Conservation (phyloP, 2,113 vertebrate genomes). For the Gavialis gangeticus region DNA sequence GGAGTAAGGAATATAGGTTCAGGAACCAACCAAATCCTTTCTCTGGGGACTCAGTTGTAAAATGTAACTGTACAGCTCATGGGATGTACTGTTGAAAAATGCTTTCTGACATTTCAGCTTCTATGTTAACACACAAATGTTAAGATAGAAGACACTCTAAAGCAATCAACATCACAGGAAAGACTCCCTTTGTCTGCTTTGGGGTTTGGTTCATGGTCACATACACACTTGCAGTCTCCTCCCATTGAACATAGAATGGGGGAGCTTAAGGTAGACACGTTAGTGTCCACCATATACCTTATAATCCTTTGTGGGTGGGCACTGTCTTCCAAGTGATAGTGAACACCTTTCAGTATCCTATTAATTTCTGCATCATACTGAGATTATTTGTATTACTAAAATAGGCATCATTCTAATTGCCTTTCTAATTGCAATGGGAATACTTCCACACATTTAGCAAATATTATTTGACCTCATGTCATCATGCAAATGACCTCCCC, state of each 20-base stretch:
- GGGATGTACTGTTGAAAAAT: background rate
- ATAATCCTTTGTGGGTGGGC: background rate
- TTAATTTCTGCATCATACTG: background rate
- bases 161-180: background rate
- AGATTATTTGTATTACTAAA: background rate
- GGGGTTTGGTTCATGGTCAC: background rate
- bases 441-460: rapidly evolving
- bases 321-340: background rate
- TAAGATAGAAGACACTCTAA: background rate
- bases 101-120: background rate
- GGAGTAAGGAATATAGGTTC: background rate
- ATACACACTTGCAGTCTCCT: background rate
- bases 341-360: background rate
- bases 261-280: background rate
- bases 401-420: background rate
- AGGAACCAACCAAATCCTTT: background rate
- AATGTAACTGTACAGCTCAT: background rate
- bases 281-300: background rate
- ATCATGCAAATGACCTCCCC: too few species aligned
- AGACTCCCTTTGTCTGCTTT: background rate
- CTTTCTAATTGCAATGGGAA: background rate
- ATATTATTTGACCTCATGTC: background rate
- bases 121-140: rapidly evolving
- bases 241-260: background rate
- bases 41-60: background rate